Base-by-base conservation (phyloP, 2,113 vertebrate species). In the Thryonomys swinderianus region DNA sequence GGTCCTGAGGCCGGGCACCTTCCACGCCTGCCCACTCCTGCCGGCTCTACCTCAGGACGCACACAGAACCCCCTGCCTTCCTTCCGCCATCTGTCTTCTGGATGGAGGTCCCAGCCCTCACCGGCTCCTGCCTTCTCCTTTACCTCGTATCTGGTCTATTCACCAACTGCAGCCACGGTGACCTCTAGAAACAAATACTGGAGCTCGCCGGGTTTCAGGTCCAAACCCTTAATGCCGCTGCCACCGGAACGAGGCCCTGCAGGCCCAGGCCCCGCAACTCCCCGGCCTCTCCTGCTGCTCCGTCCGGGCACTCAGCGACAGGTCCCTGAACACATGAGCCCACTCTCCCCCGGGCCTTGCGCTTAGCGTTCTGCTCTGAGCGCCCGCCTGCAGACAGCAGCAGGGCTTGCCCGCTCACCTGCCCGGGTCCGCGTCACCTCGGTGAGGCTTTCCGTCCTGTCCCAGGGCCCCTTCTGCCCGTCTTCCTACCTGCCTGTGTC, bases 131-230 rank as follows among this genome's bases (percentile, higher is more conserved):
- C 27, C 51, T 89, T 57, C 53, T 73, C 18, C 51, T n/a, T 7
- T 53, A 13, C 0, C 18, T 10, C 25, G 16, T 1, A n/a, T 61
- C 42, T 18, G 8, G 42, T 78, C 81, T 42, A 34, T 17, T 87
- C 76, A 62, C 64, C 81, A 69, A 30, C 34, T 11, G 17, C 57
- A 62, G 51, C 20, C 25, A n/a, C 1, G 37, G 25, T 12, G 34
- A 40, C 55, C 20, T 94, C 53, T 88, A 40, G 85, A 83, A 89
- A 91, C 51, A 73, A 81, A 87, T 32, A n/a, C 21, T 37, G n/a
- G 6, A 53, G 51, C 13, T 21, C 32, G 32, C 12, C 62, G 30
- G 16, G 20, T 18, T 85, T 79, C 57, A 62, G 7, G 21, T 94
- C 78, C 40, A 79, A 55, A 34, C 30, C 16, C 69, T 62, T 0